Conservation (phyloP, 2,888 invertebrate genomes). For the Epiblema foenella region DNA sequence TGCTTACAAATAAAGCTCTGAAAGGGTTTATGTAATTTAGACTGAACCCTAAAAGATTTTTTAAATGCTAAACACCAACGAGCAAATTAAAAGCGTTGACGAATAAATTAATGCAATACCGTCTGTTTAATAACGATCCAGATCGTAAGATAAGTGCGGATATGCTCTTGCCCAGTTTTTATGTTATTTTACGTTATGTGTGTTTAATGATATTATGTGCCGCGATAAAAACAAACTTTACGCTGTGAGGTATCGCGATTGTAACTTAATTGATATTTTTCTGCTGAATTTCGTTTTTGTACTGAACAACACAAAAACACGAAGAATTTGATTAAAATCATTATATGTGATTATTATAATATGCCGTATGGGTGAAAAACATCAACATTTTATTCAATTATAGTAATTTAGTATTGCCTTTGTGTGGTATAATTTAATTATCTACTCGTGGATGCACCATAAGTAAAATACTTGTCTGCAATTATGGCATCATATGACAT, state of each 20-base stretch:
- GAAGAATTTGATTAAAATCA: background rate
- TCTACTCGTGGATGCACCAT: background rate
- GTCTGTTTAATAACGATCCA: conserved; percentile 76
- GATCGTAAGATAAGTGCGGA: conserved; percentile 53
- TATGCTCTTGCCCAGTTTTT: conserved; percentile 46
- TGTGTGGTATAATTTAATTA: background rate
- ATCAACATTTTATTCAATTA: background rate
- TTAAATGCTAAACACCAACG: conserved; percentile 80
- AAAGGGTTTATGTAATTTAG: conserved; percentile 35
- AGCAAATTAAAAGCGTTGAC: conserved; percentile 79
- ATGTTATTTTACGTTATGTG: conserved; percentile 20
- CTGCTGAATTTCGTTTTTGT: background rate
- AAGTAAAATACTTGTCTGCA: background rate
- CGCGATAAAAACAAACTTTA: background rate
- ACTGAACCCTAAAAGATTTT: conserved; percentile 62
- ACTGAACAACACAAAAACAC: background rate
- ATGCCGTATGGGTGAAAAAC: no score
- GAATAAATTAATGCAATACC: conserved; percentile 80
- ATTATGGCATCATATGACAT: no score
- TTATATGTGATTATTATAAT: background rate
- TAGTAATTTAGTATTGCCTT: background rate
- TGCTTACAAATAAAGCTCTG: conserved; percentile 47
- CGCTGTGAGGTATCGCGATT: background rate
- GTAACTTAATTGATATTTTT: background rate
- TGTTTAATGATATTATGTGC: background rate